Conservation (phyloP, 92 coral and sea anemone species). For the Scolanthus callimorphus region DNA sequence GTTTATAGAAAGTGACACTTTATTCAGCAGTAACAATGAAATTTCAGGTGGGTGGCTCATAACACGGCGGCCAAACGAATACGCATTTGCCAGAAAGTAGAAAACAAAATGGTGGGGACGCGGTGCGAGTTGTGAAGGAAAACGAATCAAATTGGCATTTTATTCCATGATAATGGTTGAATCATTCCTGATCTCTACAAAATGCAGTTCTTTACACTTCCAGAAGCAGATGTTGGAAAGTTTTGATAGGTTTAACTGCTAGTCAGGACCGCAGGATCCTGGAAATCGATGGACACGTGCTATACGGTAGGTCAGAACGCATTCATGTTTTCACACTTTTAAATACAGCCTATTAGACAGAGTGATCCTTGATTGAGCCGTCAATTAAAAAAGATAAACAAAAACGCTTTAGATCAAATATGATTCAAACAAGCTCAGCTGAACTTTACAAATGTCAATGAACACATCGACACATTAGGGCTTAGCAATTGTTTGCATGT, state of each 20-base stretch:
- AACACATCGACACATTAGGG: constrained; percentile 9
- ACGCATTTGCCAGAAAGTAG: background rate
- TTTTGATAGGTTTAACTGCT: background rate
- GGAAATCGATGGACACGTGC: no score
- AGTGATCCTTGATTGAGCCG: no score
- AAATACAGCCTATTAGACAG: background rate
- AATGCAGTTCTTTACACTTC: background rate
- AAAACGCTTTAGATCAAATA: no score
- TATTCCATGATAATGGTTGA: background rate
- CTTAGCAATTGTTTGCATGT: background rate
- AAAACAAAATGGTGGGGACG: background rate
- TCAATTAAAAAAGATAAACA: no score
- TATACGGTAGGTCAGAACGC: background rate
- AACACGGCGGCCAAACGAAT: background rate
- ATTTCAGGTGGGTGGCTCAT: background rate
- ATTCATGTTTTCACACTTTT: no score
- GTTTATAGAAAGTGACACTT: no score
- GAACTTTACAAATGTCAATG: constrained; percentile 2
- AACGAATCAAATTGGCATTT: background rate
- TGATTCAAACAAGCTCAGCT: background rate
- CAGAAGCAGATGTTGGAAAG: no score
- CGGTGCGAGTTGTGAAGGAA: background rate
- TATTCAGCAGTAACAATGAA: no score
- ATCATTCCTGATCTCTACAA: background rate
- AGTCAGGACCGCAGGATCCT: background rate